Percentiles rank a stretch among this genome's conserved stretches.
Conservation (phyloP, 2,888 invertebrate species). For the Tetragonula carbonaria region DNA sequence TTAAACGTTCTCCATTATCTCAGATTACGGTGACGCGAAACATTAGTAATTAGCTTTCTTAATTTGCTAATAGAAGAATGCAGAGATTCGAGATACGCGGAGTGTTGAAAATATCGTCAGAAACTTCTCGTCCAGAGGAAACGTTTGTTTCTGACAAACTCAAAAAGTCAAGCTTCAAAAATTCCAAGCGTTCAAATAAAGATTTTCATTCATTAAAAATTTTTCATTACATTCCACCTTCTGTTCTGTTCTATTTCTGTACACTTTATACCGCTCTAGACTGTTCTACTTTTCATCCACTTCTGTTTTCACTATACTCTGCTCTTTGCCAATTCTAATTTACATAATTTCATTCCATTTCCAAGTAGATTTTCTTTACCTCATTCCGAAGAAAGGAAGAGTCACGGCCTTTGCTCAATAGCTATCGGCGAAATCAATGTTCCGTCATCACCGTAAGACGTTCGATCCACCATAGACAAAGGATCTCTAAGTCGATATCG, state of each 20-base stretch:
- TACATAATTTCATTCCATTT: neutral
- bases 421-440: neutral
- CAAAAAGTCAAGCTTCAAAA: too few relatives aligned
- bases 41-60: neutral
- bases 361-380: neutral
- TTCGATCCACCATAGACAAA: neutral
- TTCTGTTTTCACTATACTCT: neutral
- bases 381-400: neutral
- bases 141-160: neutral
- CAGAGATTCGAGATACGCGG: neutral
- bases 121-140: neutral
- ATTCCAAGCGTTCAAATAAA: too few relatives aligned
- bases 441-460: neutral
- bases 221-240: too few relatives aligned
- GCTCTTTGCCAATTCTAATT: neutral
- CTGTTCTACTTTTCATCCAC: neutral
- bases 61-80: neutral
- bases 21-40: neutral
- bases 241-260: neutral
- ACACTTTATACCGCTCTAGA: neutral
- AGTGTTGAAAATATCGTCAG: neutral
- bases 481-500: neutral
- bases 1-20: neutral
- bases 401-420: too few relatives aligned
- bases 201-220: too few relatives aligned